Evolutionary conservation across 2,888 invertebrate genomes (phyloP), one percentile per base, ranked within the genome.

Genomic region (Chaetogeoica ovagalla): DNA sequence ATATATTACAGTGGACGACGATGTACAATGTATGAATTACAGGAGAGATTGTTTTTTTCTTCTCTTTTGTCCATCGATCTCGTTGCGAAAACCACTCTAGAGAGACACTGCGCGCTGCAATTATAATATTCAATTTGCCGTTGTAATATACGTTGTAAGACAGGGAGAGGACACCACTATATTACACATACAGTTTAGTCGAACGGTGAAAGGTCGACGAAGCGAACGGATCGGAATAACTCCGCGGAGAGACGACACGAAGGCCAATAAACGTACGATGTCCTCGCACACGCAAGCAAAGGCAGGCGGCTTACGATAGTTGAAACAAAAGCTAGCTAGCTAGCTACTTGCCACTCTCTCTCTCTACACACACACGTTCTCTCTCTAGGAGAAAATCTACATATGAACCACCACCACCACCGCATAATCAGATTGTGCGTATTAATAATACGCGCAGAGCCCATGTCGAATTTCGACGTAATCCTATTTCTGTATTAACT

Each of bases 401-500:
- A 65, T 79, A 71, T 62, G 71, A 43, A 79, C 70, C 57, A 63
- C 62, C 57, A 65, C 15, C 62, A 65, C 62, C 57, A 65, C 15
- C 62, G 57, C 30, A 30, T 30, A 30, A 30, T 70, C 63, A 69
- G 60, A 70, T 77, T 62, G 69, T 79, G 39, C 30, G 48, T 21
- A 30, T 30, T 30, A 30, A 30, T 30, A 30, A 30, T 30, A 70
- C 19, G 37, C 11, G 30, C 37, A 52, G 48, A 48, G 63, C 39
- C 63, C n/a, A 63, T 23, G 79, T 63, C 43, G 63, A 71, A 79
- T 79, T 71, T 70, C 71, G 79, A 79, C 79, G 63, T 79, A 79
- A 79, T 79, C 71, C 79, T 71, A 79, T 79, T 79, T 70, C 62
- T 57, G 77, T 79, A 79, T 79, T 79, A 71, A 71, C 79, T 79